Base-by-base conservation (phyloP, 30 jellyfish, hydroid and myxozoan species). In the Aurelia sp. region DNA sequence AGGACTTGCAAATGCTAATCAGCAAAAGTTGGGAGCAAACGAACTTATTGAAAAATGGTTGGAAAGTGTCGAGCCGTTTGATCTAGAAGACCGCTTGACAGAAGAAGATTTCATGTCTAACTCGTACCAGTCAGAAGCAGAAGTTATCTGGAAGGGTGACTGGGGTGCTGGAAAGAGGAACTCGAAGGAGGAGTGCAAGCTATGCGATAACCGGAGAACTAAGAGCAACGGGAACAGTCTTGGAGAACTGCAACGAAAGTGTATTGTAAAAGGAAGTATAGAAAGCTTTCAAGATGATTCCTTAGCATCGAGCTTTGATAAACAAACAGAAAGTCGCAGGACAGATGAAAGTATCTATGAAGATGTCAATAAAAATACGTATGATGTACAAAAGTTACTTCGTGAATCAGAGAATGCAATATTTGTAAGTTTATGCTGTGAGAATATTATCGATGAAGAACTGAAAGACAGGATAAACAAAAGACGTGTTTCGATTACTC, bases 31-130 rank as follows among this genome's bases (percentile, higher is more conserved):
- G 35, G 41, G 64, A 13, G 27, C 82, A 12, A 33, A 8, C 11
- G 93, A 84, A 48, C 74, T 81, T 78, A 72, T 84, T 61, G 74
- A 72, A 60, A 44, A 81, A 22, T 84, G 93, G 93, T 69, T 84
- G 19, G 21, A 55, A 11, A 44, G 27, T 6, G 19, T 84, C 3
- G 86, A 84, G 31, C 41, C 22, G 13, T 72, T 62, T 6, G 44
- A 31, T 23, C 17, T 23, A 1, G 73, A 55, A 11, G 31, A 35
- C 3, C 5, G 61, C 76, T 27, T 23, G 31, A 33, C 66, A 17
- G 51, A 17, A 27, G 20, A 40, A 19, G 83, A 73, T 11, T 15
- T 51, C n/a, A 64, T 11, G 4, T 65, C 58, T 53, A 11, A 30
- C 62, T 17, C 61, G 69, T 16, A 44, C 55, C 55, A 44, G 0